These are phyloP conservation scores for Tribolium madens DNA, from an alignment of 1,140 invertebrate genomes.

Conservation along the genomic window DNA sequence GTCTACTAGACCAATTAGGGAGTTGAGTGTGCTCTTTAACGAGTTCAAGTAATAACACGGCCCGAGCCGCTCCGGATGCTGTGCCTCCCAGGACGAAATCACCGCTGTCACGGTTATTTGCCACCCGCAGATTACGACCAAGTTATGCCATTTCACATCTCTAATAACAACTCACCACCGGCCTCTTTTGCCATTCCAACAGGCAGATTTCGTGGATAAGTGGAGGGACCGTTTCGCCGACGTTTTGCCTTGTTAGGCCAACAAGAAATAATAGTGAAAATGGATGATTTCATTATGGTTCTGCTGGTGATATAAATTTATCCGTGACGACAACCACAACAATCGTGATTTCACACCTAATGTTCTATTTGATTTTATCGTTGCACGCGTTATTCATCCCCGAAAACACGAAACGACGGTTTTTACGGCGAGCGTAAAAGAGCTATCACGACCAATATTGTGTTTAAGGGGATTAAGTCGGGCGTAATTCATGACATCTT, in stretches of 20 bases:
- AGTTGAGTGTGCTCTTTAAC: slow-evolving; percentile 58
- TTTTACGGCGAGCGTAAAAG: background rate
- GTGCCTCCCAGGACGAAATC: slow-evolving; percentile 55
- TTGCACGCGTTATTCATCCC: slow-evolving; percentile 1
- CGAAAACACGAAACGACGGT: background rate
- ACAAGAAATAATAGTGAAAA: slow-evolving; percentile 4
- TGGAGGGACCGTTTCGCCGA: slow-evolving; percentile 35
- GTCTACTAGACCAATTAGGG: slow-evolving; percentile 57
- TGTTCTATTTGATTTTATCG: background rate
- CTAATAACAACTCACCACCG: slow-evolving; percentile 50
- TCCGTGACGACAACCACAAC: slow-evolving; percentile 10
- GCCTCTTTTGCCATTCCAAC: slow-evolving; percentile 19
- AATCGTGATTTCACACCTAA: slow-evolving; percentile 28
- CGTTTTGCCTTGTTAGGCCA: slow-evolving; percentile 10
- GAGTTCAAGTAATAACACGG: slow-evolving; percentile 57
- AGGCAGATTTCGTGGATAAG: slow-evolving; percentile 31
- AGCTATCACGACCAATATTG: slow-evolving; percentile 17
- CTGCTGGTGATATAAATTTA: slow-evolving; percentile 37
- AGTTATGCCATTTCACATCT: slow-evolving; percentile 52
- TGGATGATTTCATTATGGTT: slow-evolving; percentile 19
- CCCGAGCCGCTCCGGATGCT: slow-evolving; percentile 56
- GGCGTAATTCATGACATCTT: slow-evolving; percentile 45
- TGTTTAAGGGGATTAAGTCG: slow-evolving; percentile 13
- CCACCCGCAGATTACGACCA: slow-evolving; percentile 57
- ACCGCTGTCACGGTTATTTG: slow-evolving; percentile 50